phyloP scores from a whole-genome alignment of 2,113 vertebrate species.

The Tragulus kanchil region DNA sequence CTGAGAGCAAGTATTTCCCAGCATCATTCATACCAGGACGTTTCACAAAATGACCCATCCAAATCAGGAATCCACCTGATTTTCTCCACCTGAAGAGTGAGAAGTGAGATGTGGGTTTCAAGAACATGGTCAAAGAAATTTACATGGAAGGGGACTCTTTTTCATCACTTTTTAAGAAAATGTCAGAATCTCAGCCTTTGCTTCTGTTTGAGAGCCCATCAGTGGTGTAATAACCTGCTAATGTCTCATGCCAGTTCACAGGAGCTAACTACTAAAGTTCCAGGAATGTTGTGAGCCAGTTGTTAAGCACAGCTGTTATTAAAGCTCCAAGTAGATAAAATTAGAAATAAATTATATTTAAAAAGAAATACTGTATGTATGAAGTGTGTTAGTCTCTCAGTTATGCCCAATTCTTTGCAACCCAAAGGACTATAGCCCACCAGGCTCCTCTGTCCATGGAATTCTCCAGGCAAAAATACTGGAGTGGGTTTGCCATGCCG shows the following conservation, averaged over 20 bases:
- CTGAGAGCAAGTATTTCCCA: background rate
- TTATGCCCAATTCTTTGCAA: background rate
- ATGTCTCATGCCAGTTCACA: background rate
- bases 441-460: background rate
- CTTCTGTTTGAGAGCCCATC: background rate
- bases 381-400: background rate
- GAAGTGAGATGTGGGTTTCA: background rate
- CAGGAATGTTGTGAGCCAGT: background rate
- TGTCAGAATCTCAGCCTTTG: too few relatives aligned
- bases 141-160: background rate
- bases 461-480: background rate
- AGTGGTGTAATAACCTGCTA: accelerated
- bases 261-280: background rate
- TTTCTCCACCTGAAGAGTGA: background rate
- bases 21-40: background rate
- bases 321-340: background rate
- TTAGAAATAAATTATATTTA: background rate
- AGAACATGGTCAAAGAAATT: background rate
- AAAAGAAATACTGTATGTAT: background rate
- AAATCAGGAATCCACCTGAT: background rate
- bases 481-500: background rate
- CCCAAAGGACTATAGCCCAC: background rate
- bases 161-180: background rate
- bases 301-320: background rate
- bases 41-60: background rate